Conservation (phyloP, 2,113 vertebrate species). For the Rhombomys opimus region DNA sequence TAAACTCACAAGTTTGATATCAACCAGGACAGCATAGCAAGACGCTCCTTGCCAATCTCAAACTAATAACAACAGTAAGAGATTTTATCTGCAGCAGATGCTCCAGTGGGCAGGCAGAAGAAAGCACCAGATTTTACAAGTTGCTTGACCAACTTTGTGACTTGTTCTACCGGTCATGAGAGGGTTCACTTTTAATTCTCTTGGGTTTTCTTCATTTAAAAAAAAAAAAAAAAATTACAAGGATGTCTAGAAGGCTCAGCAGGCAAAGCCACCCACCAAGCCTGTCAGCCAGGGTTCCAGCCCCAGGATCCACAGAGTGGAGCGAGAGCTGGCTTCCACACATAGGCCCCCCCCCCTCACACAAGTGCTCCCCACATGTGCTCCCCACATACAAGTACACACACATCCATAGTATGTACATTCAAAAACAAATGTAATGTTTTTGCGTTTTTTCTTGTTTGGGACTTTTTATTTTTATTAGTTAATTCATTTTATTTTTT, state of each 20-base stretch:
- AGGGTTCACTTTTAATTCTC: background rate
- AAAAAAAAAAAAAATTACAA: too few relatives aligned
- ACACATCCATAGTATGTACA: background rate
- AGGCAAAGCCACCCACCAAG: background rate
- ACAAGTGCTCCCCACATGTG: background rate
- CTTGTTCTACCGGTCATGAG: background rate
- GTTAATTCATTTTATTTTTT: too few relatives aligned
- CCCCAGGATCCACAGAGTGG: background rate
- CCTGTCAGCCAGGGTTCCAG: background rate
- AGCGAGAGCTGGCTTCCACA: background rate
- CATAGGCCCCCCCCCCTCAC: background rate
- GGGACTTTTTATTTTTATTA: too few relatives aligned
- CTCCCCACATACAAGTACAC: background rate
- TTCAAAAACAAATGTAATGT: background rate
- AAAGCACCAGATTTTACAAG: background rate
- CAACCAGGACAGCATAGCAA: background rate
- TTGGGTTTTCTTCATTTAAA: background rate
- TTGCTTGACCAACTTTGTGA: conserved; percentile 38
- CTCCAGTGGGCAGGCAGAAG: background rate
- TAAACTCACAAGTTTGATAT: background rate
- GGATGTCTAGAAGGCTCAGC: background rate
- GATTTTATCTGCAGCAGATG: conserved; percentile 10
- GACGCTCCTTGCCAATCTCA: background rate
- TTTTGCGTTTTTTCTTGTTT: too few relatives aligned
- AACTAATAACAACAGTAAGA: background rate